phyloP scores from a whole-genome alignment of 2,888 invertebrate species.

The Capitulum mitella region DNA sequence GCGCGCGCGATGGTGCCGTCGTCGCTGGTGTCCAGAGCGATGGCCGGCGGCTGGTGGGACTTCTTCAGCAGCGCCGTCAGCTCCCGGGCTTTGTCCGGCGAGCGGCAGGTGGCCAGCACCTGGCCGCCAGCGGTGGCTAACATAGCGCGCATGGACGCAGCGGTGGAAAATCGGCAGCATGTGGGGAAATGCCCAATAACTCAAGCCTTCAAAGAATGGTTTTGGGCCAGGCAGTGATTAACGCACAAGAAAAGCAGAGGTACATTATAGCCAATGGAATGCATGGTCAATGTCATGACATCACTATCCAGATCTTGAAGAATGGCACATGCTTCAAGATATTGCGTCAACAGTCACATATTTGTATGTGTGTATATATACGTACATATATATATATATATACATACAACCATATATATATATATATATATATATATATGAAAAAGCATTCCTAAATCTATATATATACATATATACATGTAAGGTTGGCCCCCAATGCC shows the following conservation, averaged over 20 bases:
- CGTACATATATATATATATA: conserved; percentile 23
- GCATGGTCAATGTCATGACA: no score
- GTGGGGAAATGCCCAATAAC: background rate
- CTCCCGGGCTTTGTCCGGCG: background rate
- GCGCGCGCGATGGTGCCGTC: background rate
- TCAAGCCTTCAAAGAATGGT: background rate
- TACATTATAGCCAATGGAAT: background rate
- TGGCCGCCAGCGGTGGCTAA: background rate
- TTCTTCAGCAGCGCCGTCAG: conserved; percentile 1
- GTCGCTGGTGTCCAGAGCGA: background rate
- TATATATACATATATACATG: no score
- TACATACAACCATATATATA: no score
- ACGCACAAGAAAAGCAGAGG: background rate
- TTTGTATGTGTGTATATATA: background rate
- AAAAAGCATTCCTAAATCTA: no score
- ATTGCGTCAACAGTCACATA: background rate
- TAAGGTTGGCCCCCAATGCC: no score
- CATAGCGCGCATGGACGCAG: background rate
- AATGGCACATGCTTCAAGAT: background rate
- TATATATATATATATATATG: conserved; percentile 24
- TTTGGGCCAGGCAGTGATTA: background rate
- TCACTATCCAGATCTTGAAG: background rate
- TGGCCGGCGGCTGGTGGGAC: background rate
- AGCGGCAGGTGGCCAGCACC: conserved; percentile 23
- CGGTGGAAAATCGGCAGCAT: background rate